phyloP scores from a whole-genome alignment of 2,113 vertebrate genomes.

The Chiloscyllium plagiosum region DNA sequence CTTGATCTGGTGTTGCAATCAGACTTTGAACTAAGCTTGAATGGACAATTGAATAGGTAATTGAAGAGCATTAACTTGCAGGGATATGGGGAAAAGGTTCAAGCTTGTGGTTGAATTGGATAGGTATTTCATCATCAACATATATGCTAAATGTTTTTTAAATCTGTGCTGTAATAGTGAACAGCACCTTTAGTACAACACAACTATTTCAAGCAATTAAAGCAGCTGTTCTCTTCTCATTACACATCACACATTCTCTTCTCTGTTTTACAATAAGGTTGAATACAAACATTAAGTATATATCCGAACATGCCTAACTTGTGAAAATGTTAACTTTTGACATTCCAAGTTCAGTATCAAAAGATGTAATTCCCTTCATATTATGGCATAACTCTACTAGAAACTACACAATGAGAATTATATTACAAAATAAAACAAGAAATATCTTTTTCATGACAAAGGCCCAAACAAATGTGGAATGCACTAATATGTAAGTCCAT shows the following conservation, averaged over 20 bases:
- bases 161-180: not conserved
- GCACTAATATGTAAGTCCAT: no score
- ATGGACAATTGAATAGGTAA: not conserved
- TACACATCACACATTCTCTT: not conserved
- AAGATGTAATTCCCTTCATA: not conserved
- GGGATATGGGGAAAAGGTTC: not conserved
- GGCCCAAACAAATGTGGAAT: no score
- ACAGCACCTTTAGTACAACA: not conserved
- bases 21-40: not conserved
- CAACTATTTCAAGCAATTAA: not conserved
- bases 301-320: not conserved
- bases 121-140: not conserved
- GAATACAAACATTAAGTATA: not conserved
- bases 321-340: not conserved
- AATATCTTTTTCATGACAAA: no score
- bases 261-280: not conserved
- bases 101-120: not conserved
- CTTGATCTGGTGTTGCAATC: not conserved
- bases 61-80: not conserved
- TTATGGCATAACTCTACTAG: not conserved
- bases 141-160: not conserved
- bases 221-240: not conserved
- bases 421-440: no score
- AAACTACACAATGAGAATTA: no score
- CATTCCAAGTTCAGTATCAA: not conserved